These are phyloP conservation scores for Blera fallax DNA, from an alignment of 2,888 invertebrate species.

Conservation along the genomic window DNA sequence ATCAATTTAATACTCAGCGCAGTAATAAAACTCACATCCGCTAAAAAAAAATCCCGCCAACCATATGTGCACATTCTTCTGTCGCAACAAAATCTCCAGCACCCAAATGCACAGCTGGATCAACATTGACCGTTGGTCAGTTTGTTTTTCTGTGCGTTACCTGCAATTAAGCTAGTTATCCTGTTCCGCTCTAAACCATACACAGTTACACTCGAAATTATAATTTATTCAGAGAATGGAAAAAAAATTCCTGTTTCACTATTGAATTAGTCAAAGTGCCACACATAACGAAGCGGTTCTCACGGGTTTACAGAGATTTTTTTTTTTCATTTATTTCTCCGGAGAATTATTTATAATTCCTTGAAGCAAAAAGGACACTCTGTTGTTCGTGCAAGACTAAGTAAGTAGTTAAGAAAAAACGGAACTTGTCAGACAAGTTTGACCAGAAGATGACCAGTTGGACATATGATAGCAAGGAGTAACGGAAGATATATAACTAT, in stretches of 20 bases:
- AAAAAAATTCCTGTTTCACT: constrained; percentile 50
- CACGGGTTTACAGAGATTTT: constrained; percentile 36
- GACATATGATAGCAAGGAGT: constrained; percentile 63
- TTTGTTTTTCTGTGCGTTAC: constrained; percentile 36
- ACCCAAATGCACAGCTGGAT: constrained; percentile 57
- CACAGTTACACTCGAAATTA: constrained; percentile 43
- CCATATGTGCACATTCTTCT: constrained; percentile 23
- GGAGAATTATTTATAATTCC: constrained; percentile 40
- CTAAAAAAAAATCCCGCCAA: constrained; percentile 49
- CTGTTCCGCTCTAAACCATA: constrained; percentile 32
- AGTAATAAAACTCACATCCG: background rate
- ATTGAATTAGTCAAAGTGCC: constrained; percentile 61
- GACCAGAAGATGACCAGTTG: constrained; percentile 71
- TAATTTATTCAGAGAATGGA: constrained; percentile 57
- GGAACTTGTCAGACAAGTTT: constrained; percentile 65
- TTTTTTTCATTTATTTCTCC: constrained; percentile 20
- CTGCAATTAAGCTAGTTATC: constrained; percentile 66
- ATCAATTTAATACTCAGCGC: background rate
- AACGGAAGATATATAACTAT: constrained; percentile 55
- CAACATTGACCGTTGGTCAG: constrained; percentile 68
- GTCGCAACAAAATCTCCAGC: constrained; percentile 30
- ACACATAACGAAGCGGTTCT: constrained; percentile 70
- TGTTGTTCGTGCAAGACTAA: constrained; percentile 13
- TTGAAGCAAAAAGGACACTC: constrained; percentile 55
- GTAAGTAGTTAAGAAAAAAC: background rate